These are phyloP conservation scores for Pteria penguin DNA, from an alignment of 2,888 invertebrate species.

Conservation along the genomic window DNA sequence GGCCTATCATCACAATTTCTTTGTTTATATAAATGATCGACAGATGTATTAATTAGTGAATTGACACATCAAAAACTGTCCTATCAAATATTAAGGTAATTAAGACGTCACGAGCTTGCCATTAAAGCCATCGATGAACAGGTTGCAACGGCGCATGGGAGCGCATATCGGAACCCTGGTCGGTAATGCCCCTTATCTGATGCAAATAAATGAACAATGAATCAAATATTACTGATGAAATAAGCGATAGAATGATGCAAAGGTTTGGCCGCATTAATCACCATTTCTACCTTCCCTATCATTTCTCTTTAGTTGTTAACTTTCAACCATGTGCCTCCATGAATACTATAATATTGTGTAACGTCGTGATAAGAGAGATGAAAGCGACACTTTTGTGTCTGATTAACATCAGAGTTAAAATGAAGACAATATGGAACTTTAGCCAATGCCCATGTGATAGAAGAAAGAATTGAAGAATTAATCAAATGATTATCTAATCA, in stretches of 20 bases:
- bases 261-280: background rate
- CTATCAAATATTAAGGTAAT: conserved; percentile 10
- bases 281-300: too few relatives aligned
- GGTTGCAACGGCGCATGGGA: conserved; percentile 18
- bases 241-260: background rate
- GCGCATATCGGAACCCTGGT: background rate
- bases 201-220: background rate
- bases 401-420: too few relatives aligned
- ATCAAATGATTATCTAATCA: too few relatives aligned
- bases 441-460: too few relatives aligned
- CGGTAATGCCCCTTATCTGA: background rate
- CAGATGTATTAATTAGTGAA: conserved; percentile 23
- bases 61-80: background rate
- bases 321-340: too few relatives aligned
- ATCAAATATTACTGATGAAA: background rate
- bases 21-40: background rate
- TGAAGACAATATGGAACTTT: too few relatives aligned
- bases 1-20: background rate
- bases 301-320: too few relatives aligned
- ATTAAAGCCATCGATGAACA: conserved; percentile 18
- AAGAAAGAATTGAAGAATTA: too few relatives aligned
- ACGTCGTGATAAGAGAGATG: too few relatives aligned
- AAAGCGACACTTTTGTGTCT: too few relatives aligned
- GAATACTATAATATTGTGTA: too few relatives aligned
- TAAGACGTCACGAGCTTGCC: conserved; percentile 21